phyloP scores from a whole-genome alignment of 2,113 vertebrate species.

The Cochlearius cochlearius region DNA sequence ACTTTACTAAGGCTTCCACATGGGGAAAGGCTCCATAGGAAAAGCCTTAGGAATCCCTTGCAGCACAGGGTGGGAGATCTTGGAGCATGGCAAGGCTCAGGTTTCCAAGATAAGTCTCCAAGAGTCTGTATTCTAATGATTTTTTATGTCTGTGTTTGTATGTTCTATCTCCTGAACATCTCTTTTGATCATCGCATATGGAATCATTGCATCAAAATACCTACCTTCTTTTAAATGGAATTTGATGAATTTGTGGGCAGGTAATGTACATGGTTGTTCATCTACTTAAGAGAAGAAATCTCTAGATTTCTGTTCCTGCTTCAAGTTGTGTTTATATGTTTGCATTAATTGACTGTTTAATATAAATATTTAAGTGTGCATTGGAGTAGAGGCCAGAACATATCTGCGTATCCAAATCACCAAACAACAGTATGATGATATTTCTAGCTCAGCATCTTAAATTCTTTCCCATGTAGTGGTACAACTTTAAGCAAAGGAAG shows the following conservation, averaged over 20 bases:
- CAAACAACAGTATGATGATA: not conserved
- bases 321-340: not conserved
- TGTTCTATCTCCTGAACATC: accelerated
- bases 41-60: not conserved
- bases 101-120: not conserved
- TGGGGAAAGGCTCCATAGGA: not conserved
- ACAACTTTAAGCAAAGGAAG: not conserved
- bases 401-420: not conserved
- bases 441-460: not conserved
- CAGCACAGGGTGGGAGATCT: not conserved
- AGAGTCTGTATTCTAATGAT: not conserved
- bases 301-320: not conserved
- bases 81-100: not conserved
- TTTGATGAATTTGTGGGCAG: not conserved
- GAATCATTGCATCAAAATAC: not conserved
- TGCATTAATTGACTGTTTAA: not conserved
- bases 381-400: not conserved
- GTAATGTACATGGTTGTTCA: not conserved
- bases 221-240: not conserved
- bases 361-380: not conserved
- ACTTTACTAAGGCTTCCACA: not conserved
- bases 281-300: not conserved
- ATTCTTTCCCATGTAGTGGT: not conserved
- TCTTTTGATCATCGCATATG: accelerated
- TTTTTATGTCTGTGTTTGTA: not conserved